Evolutionary conservation across 2,888 invertebrate genomes (phyloP), one percentile per base, ranked within the genome.

Genomic region (Chorisops tibialis): DNA sequence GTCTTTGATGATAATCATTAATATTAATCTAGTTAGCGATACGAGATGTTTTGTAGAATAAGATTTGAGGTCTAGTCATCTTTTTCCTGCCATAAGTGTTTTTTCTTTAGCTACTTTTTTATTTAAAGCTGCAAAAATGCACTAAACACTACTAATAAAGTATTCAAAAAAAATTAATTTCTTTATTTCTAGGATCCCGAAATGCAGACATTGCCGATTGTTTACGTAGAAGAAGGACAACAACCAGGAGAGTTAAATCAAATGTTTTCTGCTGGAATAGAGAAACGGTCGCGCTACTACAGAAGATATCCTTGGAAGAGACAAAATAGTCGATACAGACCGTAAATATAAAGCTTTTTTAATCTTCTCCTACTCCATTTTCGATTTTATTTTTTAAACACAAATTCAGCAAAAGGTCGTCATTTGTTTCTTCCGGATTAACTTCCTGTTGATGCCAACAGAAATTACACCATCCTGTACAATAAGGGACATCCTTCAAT

Each of bases 291-390:
- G 2, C 80, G 84, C 62, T 83, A 83, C 69, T 84, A 83, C 71
- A 79, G 84, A 65, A 81, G 82, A 67, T 85, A 84, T 74, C 84
- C 85, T 21, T 84, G 83, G 83, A 85, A 85, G 70, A 78, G 85
- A 51, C 83, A 85, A 70, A 83, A 81, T 63, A 69, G 73, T 64
- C 74, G 79, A 70, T 78, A 77, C 67, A 72, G 74, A 61, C 72
- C 74, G 79, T 79, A 68, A 72, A 72, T 68, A 6, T 18, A 47
- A 12, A 49, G n/a, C 16, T 49, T 50, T 18, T 51, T 19, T 11
- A 16, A n/a, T n/a, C n/a, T n/a, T n/a, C n/a, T n/a, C n/a, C n/a
- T n/a, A n/a, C n/a, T n/a, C n/a, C n/a, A n/a, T n/a, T n/a, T n/a
- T n/a, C n/a, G n/a, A n/a, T n/a, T n/a, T n/a, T n/a, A n/a, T n/a